phyloP scores from a whole-genome alignment of 2,113 vertebrate species.

The Lota lota region DNA sequence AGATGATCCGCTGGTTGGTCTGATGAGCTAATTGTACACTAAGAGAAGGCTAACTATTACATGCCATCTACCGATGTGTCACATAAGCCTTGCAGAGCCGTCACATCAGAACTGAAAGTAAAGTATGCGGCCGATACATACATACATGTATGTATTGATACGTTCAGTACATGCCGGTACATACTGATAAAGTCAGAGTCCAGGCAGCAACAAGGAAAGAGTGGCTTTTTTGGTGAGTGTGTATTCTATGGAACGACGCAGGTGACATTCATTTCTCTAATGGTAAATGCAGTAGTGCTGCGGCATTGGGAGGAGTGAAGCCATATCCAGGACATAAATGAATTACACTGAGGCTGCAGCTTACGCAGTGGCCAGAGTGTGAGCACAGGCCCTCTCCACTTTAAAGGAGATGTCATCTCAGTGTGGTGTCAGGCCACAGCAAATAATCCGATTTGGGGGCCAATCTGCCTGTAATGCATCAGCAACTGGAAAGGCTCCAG shows the following conservation, averaged over 20 bases:
- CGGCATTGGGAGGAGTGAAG: slow-evolving; percentile 65
- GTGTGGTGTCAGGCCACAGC: slow-evolving; percentile 72
- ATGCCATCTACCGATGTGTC: slow-evolving; percentile 12
- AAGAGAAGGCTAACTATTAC: slow-evolving; percentile 49
- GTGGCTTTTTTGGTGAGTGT: slow-evolving; percentile 48
- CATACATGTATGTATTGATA: background rate
- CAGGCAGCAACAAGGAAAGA: slow-evolving; percentile 25
- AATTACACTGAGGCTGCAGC: slow-evolving; percentile 65
- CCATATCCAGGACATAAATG: slow-evolving; percentile 64
- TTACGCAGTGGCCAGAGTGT: slow-evolving; percentile 69
- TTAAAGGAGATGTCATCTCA: slow-evolving; percentile 74
- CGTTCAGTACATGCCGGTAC: background rate
- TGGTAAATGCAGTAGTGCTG: slow-evolving; percentile 61
- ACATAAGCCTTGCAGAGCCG: slow-evolving; percentile 7
- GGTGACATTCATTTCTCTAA: slow-evolving; percentile 74
- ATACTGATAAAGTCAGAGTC: background rate
- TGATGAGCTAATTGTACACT: slow-evolving; percentile 57
- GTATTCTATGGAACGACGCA: slow-evolving; percentile 36
- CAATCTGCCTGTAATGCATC: slow-evolving; percentile 74
- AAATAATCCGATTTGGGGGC: slow-evolving; percentile 74
- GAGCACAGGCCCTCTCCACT: slow-evolving; percentile 67
- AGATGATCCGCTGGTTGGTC: slow-evolving; percentile 49
- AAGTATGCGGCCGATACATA: background rate
- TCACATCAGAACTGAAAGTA: background rate
- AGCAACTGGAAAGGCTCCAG: slow-evolving; percentile 71